Conservation (phyloP, 2,888 invertebrate species). For the Ptychoptera albimana region DNA sequence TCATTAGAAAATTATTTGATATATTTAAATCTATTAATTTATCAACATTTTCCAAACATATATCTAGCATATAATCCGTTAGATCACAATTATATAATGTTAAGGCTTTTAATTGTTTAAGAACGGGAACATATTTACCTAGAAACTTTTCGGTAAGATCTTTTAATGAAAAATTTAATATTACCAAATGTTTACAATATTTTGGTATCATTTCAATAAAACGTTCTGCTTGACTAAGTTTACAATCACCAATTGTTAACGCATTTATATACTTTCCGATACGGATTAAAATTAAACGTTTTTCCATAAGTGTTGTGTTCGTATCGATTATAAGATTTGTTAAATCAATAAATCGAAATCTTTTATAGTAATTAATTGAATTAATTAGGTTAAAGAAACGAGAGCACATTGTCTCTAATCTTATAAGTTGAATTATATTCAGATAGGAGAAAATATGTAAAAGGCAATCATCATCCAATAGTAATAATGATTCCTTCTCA, state of each 20-base stretch:
- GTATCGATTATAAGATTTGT: background rate
- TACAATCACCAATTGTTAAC: background rate
- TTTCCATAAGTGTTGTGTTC: background rate
- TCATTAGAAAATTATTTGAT: too few relatives aligned
- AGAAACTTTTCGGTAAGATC: background rate
- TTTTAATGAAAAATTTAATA: background rate
- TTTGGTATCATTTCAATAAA: conserved; percentile 7
- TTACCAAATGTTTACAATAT: conserved; percentile 8
- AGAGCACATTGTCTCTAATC: background rate
- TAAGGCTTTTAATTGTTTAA: background rate
- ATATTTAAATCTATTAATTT: too few relatives aligned
- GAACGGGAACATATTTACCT: background rate
- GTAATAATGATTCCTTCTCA: conserved; percentile 3
- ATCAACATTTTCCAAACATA: too few relatives aligned
- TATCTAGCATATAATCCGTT: conserved; percentile 1
- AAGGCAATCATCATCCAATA: conserved; percentile 10
- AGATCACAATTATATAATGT: conserved; percentile 1
- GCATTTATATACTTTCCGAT: background rate
- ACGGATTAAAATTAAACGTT: background rate
- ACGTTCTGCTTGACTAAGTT: conserved; percentile 1
- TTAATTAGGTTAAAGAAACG: background rate
- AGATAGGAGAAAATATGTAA: conserved; percentile 10
- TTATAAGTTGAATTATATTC: conserved; percentile 1
- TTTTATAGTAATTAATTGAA: background rate
- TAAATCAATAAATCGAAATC: background rate